phyloP scores from a whole-genome alignment of 2,113 vertebrate genomes.

The Arvicanthis niloticus region DNA sequence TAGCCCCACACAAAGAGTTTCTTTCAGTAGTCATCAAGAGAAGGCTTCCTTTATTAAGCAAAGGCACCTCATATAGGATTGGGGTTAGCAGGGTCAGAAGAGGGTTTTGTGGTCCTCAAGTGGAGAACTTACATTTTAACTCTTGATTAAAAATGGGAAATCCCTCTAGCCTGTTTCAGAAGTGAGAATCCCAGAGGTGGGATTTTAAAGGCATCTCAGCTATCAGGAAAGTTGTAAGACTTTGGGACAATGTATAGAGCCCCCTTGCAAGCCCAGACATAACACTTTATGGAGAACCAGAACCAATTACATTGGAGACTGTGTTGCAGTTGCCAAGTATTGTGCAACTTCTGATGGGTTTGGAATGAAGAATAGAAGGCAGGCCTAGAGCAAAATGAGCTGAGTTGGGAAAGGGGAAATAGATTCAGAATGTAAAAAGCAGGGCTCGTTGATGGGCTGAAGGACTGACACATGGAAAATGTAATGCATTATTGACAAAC shows the following conservation, averaged over 20 bases:
- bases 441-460: slow-evolving; percentile 66
- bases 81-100: neutral
- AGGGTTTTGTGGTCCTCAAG: neutral
- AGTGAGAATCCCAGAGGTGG: neutral
- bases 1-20: neutral
- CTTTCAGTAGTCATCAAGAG: neutral
- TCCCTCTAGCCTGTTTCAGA: neutral
- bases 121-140: neutral
- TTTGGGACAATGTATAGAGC: neutral
- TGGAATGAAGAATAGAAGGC: slow-evolving; percentile 52
- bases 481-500: slow-evolving; percentile 80
- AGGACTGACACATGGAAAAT: slow-evolving; percentile 80
- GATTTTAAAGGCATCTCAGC: neutral
- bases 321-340: slow-evolving; percentile 13
- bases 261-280: neutral
- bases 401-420: slow-evolving; percentile 70
- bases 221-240: neutral
- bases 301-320: neutral
- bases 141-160: neutral
- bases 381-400: slow-evolving; percentile 71
- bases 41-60: slow-evolving; percentile 12
- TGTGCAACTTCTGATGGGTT: slow-evolving; percentile 28
- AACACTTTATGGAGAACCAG: neutral
- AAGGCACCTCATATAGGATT: neutral
- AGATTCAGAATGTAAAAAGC: slow-evolving; percentile 67